Evolutionary conservation across 2,888 invertebrate genomes (phyloP).

Genomic region (Philereme vetulata): DNA sequence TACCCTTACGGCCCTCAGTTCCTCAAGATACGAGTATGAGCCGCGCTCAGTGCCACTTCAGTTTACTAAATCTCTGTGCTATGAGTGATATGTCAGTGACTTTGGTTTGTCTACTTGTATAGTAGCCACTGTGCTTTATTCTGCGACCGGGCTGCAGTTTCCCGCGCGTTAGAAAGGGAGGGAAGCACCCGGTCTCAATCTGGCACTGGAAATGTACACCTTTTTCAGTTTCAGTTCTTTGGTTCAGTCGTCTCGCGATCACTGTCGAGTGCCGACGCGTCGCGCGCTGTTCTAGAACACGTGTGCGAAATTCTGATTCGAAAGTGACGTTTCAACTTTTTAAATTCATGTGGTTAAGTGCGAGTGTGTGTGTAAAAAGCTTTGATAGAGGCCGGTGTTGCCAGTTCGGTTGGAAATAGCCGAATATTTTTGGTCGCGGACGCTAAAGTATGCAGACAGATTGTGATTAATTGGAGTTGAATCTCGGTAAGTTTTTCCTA

Average conservation of each 20-base stretch:
- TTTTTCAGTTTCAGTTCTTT: conserved; percentile 30
- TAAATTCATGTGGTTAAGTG: conserved; percentile 27
- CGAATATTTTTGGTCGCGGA: conserved; percentile 58
- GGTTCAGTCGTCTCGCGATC: conserved; percentile 37
- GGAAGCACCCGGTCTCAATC: conserved; percentile 18
- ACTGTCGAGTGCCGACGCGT: conserved; percentile 21
- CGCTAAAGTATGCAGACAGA: conserved; percentile 42
- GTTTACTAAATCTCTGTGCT: neutral
- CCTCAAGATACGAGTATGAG: too few relatives aligned
- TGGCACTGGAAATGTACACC: conserved; percentile 32
- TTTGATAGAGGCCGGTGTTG: conserved; percentile 44
- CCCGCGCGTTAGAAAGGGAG: conserved; percentile 28
- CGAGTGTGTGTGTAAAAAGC: conserved; percentile 25
- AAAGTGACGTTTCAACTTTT: conserved; percentile 41
- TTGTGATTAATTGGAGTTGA: conserved; percentile 45
- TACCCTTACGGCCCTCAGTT: too few relatives aligned
- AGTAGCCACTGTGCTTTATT: neutral
- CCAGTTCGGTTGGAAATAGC: conserved; percentile 58
- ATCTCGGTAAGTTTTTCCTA: conserved; percentile 37
- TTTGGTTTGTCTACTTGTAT: neutral
- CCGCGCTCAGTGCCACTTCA: too few relatives aligned
- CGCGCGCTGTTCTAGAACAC: conserved; percentile 18
- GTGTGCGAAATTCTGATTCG: conserved; percentile 32
- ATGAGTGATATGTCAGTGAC: too few relatives aligned
- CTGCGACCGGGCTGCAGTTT: conserved; percentile 22